Evolutionary conservation across 2,113 vertebrate genomes (phyloP), one percentile per base, ranked within the genome.

Genomic region (Sarotherodon lohbergeri): DNA sequence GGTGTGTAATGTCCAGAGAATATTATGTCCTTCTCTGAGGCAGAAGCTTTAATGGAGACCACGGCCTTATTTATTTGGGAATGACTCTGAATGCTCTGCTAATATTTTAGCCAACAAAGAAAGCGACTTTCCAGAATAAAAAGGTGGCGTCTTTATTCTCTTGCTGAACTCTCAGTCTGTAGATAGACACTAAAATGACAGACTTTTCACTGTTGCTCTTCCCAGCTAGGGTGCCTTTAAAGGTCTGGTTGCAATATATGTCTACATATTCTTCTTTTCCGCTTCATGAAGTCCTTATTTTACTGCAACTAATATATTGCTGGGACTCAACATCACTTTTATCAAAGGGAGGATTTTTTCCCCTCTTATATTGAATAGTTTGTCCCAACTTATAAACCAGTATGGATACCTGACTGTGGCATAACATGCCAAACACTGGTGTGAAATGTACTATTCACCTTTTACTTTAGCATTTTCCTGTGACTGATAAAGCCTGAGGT

Each of bases 41-140:
- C 93, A 61, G 80, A 76, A 86, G 79, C 73, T 86, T 93, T 93
- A 94, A 95, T 92, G 91, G 91, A 93, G 54, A 88, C 86, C 27
- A 57, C 61, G 89, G 80, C 48, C 83, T 88, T 90, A 85, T 93
- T 92, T 92, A 88, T 90, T 80, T 86, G 43, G 55, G 63, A 86
- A 81, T 66, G 82, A 87, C 81, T 50, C 59, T 80, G 84, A 92
- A 86, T 90, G 83, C 88, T 84, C 27, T 88, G 61, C 43, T 90
- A 89, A 88, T 90, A 91, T 90, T 88, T 92, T 88, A 86, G 59
- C 79, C 54, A 14, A 27, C 13, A 78, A 73, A 88, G 82, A n/a
- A 86, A 48, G 55, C 43, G 4, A 85, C 63, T 83, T 82, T 86
- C 27, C 32, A 68, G 55, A 89, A 86, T 84, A 57, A 88, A 86